Percentiles rank a stretch among this genome's conserved stretches.
Conservation (phyloP, 2,797 vertebrate genomes). For the Rousettus madagascariensis region DNA sequence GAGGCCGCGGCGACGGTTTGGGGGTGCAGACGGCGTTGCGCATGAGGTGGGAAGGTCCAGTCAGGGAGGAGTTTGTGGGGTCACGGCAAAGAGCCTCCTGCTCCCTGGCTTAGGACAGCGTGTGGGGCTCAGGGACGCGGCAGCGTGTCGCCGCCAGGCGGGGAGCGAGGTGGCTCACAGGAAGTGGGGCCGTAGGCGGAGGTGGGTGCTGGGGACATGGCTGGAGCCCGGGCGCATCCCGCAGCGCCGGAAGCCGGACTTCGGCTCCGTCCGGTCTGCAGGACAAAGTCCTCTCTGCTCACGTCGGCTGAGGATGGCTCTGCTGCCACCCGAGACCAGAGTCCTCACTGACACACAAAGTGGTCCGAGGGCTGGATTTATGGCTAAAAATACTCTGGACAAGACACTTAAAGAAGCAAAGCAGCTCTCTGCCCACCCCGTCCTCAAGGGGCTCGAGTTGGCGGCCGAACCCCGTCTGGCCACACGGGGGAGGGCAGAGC, state of each 20-base stretch:
- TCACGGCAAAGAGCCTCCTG: too few relatives aligned
- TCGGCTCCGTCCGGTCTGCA: too few relatives aligned
- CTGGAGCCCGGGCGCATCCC: background rate
- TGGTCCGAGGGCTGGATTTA: background rate
- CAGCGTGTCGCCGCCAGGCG: background rate
- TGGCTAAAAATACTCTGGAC: background rate
- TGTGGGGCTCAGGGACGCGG: rapidly evolving
- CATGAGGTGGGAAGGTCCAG: rapidly evolving
- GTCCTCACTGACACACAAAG: background rate
- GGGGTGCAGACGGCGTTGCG: rapidly evolving
- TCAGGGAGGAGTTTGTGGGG: background rate
- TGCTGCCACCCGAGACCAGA: background rate
- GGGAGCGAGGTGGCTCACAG: rapidly evolving
- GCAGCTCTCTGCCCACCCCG: rapidly evolving
- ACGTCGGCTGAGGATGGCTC: rapidly evolving
- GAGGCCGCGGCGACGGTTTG: rapidly evolving
- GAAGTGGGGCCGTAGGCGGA: background rate
- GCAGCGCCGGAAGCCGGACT: background rate
- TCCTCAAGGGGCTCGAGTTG: rapidly evolving
- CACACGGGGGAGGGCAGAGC: rapidly evolving
- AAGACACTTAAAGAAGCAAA: background rate
- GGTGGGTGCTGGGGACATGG: rapidly evolving
- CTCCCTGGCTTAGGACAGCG: background rate
- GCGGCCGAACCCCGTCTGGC: background rate
- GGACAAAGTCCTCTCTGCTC: background rate